phyloP scores from a whole-genome alignment of 2,113 vertebrate species.

The Periophthalmodon schlosseri region DNA sequence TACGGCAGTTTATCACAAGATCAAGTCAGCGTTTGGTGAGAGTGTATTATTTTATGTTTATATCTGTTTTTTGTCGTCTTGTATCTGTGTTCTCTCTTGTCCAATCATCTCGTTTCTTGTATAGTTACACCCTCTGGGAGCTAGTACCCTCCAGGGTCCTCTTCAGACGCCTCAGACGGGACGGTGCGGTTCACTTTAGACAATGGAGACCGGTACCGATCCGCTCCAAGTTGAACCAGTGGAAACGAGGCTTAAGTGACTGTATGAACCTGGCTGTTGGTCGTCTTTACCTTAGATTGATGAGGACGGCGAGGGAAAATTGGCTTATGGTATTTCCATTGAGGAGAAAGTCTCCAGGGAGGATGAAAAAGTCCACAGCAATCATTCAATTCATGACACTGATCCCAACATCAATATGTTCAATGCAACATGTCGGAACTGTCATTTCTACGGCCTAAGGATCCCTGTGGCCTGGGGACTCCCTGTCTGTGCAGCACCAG shows the following conservation, averaged over 20 bases:
- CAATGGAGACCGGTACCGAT: too few relatives aligned
- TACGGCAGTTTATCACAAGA: too few relatives aligned
- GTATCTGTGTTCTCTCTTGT: too few relatives aligned
- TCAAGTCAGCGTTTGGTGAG: too few relatives aligned
- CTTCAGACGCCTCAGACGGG: too few relatives aligned
- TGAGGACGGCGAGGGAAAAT: background rate
- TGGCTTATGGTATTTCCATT: background rate
- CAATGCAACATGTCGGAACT: background rate
- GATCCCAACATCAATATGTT: background rate
- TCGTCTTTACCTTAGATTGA: background rate
- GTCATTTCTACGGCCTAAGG: background rate
- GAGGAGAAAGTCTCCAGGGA: background rate
- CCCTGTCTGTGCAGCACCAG: background rate
- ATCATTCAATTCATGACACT: background rate
- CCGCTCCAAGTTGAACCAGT: too few relatives aligned
- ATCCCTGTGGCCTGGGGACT: background rate
- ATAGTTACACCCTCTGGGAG: too few relatives aligned
- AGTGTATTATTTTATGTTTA: too few relatives aligned
- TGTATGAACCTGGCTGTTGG: background rate
- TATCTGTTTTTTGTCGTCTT: too few relatives aligned
- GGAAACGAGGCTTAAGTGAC: background rate
- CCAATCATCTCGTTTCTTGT: too few relatives aligned
- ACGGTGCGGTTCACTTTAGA: too few relatives aligned
- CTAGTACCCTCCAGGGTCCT: too few relatives aligned
- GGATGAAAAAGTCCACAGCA: background rate